phyloP scores from a whole-genome alignment of 2,113 vertebrate genomes.

The Atherinomorus stipes region DNA sequence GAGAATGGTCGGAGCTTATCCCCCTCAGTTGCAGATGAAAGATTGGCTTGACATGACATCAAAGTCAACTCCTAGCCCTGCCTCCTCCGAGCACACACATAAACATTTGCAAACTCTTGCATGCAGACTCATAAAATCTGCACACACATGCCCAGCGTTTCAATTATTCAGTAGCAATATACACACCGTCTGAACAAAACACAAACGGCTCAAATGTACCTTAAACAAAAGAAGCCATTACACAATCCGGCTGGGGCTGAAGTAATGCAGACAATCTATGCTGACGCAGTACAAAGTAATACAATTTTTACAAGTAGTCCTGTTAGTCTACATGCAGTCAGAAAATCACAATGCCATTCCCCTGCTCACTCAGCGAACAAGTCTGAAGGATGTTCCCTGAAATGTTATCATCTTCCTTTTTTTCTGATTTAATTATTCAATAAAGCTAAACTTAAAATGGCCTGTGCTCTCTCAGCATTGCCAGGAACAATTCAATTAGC shows the following conservation, averaged over 20 bases:
- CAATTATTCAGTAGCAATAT: constrained; percentile 67
- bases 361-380: constrained; percentile 11
- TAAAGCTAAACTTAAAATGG: constrained; percentile 64
- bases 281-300: constrained; percentile 38
- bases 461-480: constrained; percentile 56
- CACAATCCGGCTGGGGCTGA: constrained; percentile 30
- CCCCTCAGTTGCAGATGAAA: constrained; percentile 3
- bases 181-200: constrained; percentile 46
- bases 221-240: constrained; percentile 55
- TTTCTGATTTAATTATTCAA: constrained; percentile 73
- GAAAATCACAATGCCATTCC: constrained; percentile 15
- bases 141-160: constrained; percentile 27
- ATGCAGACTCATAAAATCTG: constrained; percentile 17
- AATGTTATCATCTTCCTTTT: constrained; percentile 62
- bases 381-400: constrained; percentile 49
- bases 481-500: constrained; percentile 68
- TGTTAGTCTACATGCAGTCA: constrained; percentile 30
- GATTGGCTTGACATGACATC: constrained; percentile 33
- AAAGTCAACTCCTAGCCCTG: constrained; percentile 10
- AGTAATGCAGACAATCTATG: constrained; percentile 38
- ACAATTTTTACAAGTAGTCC: constrained; percentile 58
- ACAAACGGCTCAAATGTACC: constrained; percentile 57
- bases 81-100: background rate
- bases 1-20: constrained; percentile 17
- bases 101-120: constrained; percentile 8